Evolutionary conservation across 2,113 vertebrate genomes (phyloP), one percentile per base, ranked within the genome.

Genomic region (Phocoena phocoena): DNA sequence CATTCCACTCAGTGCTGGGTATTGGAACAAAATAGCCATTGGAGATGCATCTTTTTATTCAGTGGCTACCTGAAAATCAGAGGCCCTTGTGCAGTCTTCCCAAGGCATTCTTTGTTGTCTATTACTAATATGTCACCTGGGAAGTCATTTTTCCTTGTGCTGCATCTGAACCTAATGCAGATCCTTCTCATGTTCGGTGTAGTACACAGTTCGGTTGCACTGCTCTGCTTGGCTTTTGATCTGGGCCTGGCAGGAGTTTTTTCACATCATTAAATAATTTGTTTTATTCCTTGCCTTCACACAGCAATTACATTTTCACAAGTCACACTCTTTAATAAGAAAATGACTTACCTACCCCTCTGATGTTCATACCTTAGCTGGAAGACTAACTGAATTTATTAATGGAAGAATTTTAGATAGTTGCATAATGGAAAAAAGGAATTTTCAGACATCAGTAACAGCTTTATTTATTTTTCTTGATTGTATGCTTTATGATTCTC

Each of bases 261-360:
- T 83, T 31, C 65, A 80, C 31, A 26, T 71, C 74, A 36, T 96
- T 90, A 88, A 88, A 84, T 97, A 67, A 73, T 94, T 79, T 88
- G 33, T 88, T 92, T 92, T 86, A 77, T 83, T 80, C 68, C 96
- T 94, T 87, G 50, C 63, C 63, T 90, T 83, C 88, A 20, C 3
- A 28, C 33, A 63, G 36, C 73, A 92, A 31, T 80, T 95, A 14
- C 14, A n/a, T 84, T 95, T 74, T 44, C 84, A 87, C 50, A 88
- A 94, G 84, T 74, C 93, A 90, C 8, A 47, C 11, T 81, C 21
- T 73, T 97, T 83, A 89, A 62, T 86, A 88, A 53, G 82, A 76
- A 92, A 90, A 79, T 20, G 11, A 87, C 47, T 60, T 84, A 50
- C 62, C 62, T 73, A 38, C 6, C 9, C 68, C 70, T 93, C 60